Percentiles rank a stretch among this genome's conserved stretches.
phyloP scores from a whole-genome alignment of 2,888 invertebrate genomes.

The Tachina grossa region DNA sequence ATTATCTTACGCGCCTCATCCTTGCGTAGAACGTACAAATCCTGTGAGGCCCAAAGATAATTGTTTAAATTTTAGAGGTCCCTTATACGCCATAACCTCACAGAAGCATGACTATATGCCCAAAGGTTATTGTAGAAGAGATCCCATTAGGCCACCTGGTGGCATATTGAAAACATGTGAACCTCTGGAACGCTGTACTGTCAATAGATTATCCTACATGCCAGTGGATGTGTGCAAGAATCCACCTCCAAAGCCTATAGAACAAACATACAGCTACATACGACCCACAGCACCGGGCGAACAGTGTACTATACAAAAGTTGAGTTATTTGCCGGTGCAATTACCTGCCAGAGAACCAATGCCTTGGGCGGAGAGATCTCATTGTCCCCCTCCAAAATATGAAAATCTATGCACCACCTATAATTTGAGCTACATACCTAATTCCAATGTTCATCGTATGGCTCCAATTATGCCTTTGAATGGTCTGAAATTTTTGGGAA shows the following conservation, averaged over 20 bases:
- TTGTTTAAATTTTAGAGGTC: slow-evolving; percentile 82
- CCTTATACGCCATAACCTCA: slow-evolving; percentile 88
- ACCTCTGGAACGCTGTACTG: slow-evolving; percentile 80
- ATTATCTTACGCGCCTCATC: slow-evolving; percentile 80
- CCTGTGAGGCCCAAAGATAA: slow-evolving; percentile 79
- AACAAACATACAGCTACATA: slow-evolving; percentile 74
- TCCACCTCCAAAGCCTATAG: slow-evolving; percentile 79
- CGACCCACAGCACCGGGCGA: slow-evolving; percentile 78
- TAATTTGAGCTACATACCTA: slow-evolving; percentile 81
- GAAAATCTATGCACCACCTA: slow-evolving; percentile 80
- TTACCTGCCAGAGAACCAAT: slow-evolving; percentile 79
- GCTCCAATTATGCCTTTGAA: slow-evolving; percentile 75
- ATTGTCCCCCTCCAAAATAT: slow-evolving; percentile 78
- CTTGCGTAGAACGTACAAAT: slow-evolving; percentile 74
- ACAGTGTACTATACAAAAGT: slow-evolving; percentile 83
- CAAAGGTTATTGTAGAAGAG: slow-evolving; percentile 84
- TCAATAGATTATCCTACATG: slow-evolving; percentile 81
- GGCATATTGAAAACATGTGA: slow-evolving; percentile 77
- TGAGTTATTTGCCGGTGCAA: slow-evolving; percentile 84
- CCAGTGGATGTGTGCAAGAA: slow-evolving; percentile 79
- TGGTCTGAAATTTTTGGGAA: slow-evolving; percentile 77
- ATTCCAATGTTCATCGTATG: slow-evolving; percentile 76
- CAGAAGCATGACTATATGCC: slow-evolving; percentile 89
- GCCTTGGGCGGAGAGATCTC: slow-evolving; percentile 80
- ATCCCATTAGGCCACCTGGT: slow-evolving; percentile 74